Evolutionary conservation across 2,797 vertebrate genomes (phyloP).

Genomic region (Erpetoichthys calabaricus): DNA sequence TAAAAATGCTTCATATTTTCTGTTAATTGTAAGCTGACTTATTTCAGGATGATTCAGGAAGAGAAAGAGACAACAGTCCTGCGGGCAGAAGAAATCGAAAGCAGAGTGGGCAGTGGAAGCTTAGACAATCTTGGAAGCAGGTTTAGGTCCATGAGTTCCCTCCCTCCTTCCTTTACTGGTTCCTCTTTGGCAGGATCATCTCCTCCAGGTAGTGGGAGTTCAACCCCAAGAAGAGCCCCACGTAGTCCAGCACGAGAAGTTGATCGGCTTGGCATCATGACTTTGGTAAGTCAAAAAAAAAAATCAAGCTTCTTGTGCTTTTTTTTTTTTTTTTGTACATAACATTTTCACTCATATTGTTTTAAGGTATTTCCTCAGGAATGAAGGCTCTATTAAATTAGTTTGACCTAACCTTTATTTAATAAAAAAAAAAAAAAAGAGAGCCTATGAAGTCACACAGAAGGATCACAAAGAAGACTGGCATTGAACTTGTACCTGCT

Average conservation of each 20-base stretch:
- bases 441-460: too few species aligned
- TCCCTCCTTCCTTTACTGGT: conserved; percentile 51
- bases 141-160: conserved; percentile 70
- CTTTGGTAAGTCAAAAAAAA: conserved; percentile 57
- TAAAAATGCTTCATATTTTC: too few species aligned
- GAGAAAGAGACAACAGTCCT: conserved; percentile 89
- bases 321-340: not conserved
- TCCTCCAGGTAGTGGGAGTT: conserved; percentile 76
- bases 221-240: conserved; percentile 71
- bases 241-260: conserved; percentile 81
- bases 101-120: conserved; percentile 68
- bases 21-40: not conserved
- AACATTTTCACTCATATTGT: too few species aligned
- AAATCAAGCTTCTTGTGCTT: not conserved
- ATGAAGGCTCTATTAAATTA: too few species aligned
- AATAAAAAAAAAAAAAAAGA: too few species aligned
- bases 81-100: conserved; percentile 87
- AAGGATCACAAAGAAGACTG: too few species aligned
- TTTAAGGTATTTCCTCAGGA: too few species aligned
- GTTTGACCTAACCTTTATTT: too few species aligned
- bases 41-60: conserved; percentile 80
- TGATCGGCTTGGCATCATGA: conserved; percentile 89
- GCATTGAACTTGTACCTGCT: too few species aligned
- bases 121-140: conserved; percentile 62
- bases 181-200: conserved; percentile 60